Base-by-base conservation (phyloP, 2,797 vertebrate species). In the Gouania willdenowi region DNA sequence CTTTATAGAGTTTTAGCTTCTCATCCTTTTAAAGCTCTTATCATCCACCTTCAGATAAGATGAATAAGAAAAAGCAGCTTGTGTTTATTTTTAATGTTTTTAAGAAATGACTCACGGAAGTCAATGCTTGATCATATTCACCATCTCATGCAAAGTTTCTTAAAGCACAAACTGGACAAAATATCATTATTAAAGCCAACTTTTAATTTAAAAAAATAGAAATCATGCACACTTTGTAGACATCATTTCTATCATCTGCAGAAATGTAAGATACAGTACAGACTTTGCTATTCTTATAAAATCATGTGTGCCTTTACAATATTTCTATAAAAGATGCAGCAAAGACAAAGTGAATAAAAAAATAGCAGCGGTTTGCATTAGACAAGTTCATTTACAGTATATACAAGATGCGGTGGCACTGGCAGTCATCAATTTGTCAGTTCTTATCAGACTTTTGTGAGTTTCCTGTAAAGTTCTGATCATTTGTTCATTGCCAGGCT, bases 161-260 rank as follows among this genome's bases (percentile, higher is more conserved):
- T n/a, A 14, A 14, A 14, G 13, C 13, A 14, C 13, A 14, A 13
- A n/a, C n/a, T n/a, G n/a, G n/a, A n/a, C n/a, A n/a, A n/a, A n/a
- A n/a, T n/a, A 11, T 47, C 71, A 25, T 54, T 68, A 54, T 69
- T 57, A 65, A 56, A 70, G 66, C 40, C 59, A 43, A 52, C 35
- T 50, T 86, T 91, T 88, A 89, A 89, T 91, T 89, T 88, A 86
- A 26, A 43, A 86, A 88, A 87, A 83, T 77, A 77, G 41, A 78
- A 77, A 66, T 74, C 16, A 66, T 66, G 57, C 59, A 81, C 71
- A 75, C 46, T 51, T 68, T n/a, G 74, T 46, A 69, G 43, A 60
- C 53, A 59, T 37, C 32, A 22, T 67, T 65, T 65, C 41, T 14
- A 14, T 14, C n/a, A 45, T 57, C 34, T 55, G 13, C 42, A 70